phyloP scores from a whole-genome alignment of 2,113 vertebrate species.

The Percina caprodes region DNA sequence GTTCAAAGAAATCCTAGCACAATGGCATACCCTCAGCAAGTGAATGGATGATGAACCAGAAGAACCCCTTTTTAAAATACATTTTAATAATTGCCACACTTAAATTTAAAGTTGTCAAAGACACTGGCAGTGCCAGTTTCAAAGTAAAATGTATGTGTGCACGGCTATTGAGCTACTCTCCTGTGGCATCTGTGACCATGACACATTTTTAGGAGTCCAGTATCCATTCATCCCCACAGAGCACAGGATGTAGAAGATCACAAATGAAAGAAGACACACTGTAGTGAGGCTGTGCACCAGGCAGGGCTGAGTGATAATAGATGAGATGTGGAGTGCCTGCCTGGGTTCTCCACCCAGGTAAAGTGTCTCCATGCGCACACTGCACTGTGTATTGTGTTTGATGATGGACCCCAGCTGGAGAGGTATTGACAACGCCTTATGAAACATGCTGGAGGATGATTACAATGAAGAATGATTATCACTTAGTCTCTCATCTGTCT shows the following conservation, averaged over 20 bases:
- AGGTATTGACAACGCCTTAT: constrained; percentile 76
- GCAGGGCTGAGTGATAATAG: constrained; percentile 75
- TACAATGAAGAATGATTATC: constrained; percentile 81
- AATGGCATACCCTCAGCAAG: neutral
- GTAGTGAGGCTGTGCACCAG: constrained; percentile 64
- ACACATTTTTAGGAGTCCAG: constrained; percentile 63
- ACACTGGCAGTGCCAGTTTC: neutral
- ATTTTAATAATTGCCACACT: constrained; percentile 32
- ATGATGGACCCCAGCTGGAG: constrained; percentile 81
- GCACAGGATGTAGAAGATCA: constrained; percentile 64
- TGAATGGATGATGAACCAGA: neutral
- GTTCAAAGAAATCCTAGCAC: neutral
- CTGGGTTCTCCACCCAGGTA: constrained; percentile 68
- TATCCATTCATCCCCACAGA: constrained; percentile 61
- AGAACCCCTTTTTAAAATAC: neutral
- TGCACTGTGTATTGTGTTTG: constrained; percentile 73
- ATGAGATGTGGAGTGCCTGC: constrained; percentile 77
- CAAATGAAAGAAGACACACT: constrained; percentile 73
- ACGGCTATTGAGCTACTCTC: constrained; percentile 45
- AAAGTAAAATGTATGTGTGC: constrained; percentile 34
- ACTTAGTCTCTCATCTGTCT: constrained; percentile 77
- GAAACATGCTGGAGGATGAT: constrained; percentile 80
- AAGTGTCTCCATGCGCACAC: constrained; percentile 65
- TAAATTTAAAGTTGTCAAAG: constrained; percentile 26
- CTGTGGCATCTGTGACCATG: constrained; percentile 61